A percentile compares a stretch with the other conserved stretches of the same genome.
Conservation (phyloP, 2,888 invertebrate genomes). For the Pammene fasciana region DNA sequence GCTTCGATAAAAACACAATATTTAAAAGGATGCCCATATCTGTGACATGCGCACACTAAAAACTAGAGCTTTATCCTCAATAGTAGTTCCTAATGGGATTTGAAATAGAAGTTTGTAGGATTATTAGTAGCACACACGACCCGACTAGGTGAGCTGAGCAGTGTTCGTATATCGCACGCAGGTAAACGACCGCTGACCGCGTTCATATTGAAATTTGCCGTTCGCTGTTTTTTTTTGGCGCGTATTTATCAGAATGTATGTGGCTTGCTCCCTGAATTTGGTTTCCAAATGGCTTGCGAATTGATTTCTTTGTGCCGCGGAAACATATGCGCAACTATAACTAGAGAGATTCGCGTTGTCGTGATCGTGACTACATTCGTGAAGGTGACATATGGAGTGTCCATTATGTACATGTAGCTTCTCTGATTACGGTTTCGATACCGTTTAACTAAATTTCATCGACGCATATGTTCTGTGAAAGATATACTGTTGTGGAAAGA, state of each 20-base stretch:
- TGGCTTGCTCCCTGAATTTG: slow-evolving; percentile 29
- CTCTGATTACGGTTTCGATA: too few relatives aligned
- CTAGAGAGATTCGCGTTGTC: background rate
- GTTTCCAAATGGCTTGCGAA: slow-evolving; percentile 29
- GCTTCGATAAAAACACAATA: too few relatives aligned
- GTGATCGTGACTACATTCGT: background rate
- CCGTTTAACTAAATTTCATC: too few relatives aligned
- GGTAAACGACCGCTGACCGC: slow-evolving; percentile 35
- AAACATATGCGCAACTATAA: slow-evolving; percentile 20
- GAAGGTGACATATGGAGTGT: background rate
- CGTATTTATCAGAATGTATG: slow-evolving; percentile 33
- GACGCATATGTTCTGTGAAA: too few relatives aligned
- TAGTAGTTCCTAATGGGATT: too few relatives aligned
- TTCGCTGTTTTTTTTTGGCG: slow-evolving; percentile 29
- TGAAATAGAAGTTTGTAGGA: background rate
- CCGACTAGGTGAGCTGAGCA: background rate
- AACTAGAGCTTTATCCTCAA: too few relatives aligned
- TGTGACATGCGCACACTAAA: too few relatives aligned
- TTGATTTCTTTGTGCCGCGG: slow-evolving; percentile 12
- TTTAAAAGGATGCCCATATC: too few relatives aligned
- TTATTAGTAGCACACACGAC: background rate
- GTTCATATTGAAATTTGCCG: slow-evolving; percentile 36
- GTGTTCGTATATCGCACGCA: background rate
- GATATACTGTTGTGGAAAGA: too few relatives aligned
- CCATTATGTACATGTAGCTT: too few relatives aligned